phyloP scores from a whole-genome alignment of 2,888 invertebrate genomes.

The Dexiosoma caninum region DNA sequence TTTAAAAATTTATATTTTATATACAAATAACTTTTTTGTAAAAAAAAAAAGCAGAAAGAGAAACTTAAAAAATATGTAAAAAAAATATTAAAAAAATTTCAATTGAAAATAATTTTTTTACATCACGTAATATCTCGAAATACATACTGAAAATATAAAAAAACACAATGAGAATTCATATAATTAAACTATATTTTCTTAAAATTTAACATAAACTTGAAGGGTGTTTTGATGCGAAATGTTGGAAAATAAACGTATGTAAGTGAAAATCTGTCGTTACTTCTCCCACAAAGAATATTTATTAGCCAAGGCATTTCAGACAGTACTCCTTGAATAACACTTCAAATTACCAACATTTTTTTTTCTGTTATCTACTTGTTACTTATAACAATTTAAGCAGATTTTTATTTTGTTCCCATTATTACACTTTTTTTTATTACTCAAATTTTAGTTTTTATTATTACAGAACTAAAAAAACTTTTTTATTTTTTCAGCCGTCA shows the following conservation, averaged over 20 bases:
- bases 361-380: too few relatives aligned
- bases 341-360: too few relatives aligned
- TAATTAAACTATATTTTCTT: conserved; percentile 59
- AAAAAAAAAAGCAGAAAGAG: conserved; percentile 1
- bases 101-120: neutral
- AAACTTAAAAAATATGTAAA: neutral
- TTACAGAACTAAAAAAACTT: too few relatives aligned
- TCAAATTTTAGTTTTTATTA: too few relatives aligned
- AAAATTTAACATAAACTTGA: conserved; percentile 32
- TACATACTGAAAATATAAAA: neutral
- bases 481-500: too few relatives aligned
- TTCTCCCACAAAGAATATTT: too few relatives aligned
- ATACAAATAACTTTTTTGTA: conserved; percentile 31
- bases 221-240: conserved; percentile 1
- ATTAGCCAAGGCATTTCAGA: too few relatives aligned
- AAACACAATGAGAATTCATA: conserved; percentile 31
- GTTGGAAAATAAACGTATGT: neutral
- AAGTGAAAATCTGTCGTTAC: too few relatives aligned
- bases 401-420: too few relatives aligned
- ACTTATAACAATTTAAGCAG: too few relatives aligned
- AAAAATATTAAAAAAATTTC: conserved; percentile 21
- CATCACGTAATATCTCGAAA: conserved; percentile 23
- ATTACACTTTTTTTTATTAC: too few relatives aligned
- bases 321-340: too few relatives aligned
- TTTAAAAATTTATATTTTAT: conserved; percentile 39